These are phyloP conservation scores for Nasonia oneida DNA, from an alignment of 2,888 invertebrate species.

Conservation along the genomic window DNA sequence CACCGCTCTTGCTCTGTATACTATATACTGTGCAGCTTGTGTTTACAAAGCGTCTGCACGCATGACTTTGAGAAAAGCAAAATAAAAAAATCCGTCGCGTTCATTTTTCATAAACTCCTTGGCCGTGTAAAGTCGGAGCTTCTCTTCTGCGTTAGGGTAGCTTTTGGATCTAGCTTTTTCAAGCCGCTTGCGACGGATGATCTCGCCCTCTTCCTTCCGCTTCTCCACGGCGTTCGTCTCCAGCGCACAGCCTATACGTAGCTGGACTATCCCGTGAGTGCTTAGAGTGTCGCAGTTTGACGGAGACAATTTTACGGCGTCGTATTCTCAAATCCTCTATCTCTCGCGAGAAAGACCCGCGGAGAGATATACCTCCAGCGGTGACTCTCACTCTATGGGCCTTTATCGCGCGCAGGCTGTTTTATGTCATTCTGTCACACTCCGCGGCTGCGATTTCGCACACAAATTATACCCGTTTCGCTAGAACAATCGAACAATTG, in stretches of 20 bases:
- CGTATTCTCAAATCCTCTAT: slow-evolving; percentile 41
- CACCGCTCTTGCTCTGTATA: slow-evolving; percentile 56
- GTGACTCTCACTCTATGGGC: neutral
- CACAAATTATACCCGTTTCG: no score
- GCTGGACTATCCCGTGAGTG: neutral
- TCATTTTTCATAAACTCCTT: slow-evolving; percentile 8
- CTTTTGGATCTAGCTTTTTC: neutral
- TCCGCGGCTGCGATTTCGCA: neutral
- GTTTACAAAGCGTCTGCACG: neutral
- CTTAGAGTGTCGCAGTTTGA: neutral
- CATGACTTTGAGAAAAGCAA: slow-evolving; percentile 32
- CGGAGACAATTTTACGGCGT: slow-evolving; percentile 45
- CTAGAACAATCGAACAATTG: neutral
- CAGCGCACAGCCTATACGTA: neutral
- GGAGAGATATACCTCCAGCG: neutral
- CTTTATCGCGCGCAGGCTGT: neutral
- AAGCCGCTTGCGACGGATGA: neutral
- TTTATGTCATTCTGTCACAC: slow-evolving; percentile 30
- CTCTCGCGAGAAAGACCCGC: neutral
- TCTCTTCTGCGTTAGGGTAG: neutral
- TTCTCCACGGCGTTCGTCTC: neutral
- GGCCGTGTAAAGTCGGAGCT: neutral
- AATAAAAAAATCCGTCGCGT: neutral
- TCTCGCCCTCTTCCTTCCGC: neutral
- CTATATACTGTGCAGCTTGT: neutral